Conservation (phyloP, 2,113 vertebrate species). For the Tenebrosternarchus preto region DNA sequence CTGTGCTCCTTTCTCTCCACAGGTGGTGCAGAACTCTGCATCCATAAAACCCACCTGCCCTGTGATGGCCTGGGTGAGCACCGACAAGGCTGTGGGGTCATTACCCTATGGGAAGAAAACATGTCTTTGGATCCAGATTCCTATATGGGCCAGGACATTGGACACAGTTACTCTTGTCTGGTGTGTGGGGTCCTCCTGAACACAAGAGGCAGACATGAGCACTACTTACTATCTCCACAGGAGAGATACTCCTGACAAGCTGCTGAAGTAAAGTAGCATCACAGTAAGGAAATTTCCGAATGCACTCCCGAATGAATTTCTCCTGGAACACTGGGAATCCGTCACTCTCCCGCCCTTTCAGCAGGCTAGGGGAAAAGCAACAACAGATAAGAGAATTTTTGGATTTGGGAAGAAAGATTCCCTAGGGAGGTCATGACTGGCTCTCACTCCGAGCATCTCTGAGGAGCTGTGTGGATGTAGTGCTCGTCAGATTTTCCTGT, state of each 20-base stretch:
- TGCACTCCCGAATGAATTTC: conserved; percentile 91
- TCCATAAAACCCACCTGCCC: conserved; percentile 97
- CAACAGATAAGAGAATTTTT: background rate
- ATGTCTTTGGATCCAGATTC: background rate
- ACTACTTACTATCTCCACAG: conserved; percentile 92
- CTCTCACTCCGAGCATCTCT: too few relatives aligned
- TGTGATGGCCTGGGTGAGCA: conserved; percentile 95
- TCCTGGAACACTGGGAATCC: conserved; percentile 92
- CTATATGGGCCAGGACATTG: background rate
- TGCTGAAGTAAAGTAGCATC: conserved; percentile 95
- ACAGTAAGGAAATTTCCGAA: conserved; percentile 94
- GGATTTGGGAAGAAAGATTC: background rate
- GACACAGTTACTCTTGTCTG: background rate
- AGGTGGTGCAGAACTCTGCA: conserved; percentile 93
- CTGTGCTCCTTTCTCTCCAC: conserved; percentile 93
- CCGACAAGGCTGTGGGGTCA: conserved; percentile 93
- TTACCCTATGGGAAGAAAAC: conserved; percentile 76
- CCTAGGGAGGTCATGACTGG: too few relatives aligned
- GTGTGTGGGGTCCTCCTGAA: background rate
- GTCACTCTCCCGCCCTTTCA: conserved; percentile 89
- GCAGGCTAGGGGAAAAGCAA: conserved; percentile 72
- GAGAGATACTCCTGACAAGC: conserved; percentile 94
- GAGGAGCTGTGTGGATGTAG: background rate
- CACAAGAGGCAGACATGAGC: background rate
- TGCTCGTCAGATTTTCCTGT: background rate